Evolutionary conservation across 2,113 vertebrate genomes (phyloP), one percentile per base, ranked within the genome.

Genomic region (Xerus inauris): DNA sequence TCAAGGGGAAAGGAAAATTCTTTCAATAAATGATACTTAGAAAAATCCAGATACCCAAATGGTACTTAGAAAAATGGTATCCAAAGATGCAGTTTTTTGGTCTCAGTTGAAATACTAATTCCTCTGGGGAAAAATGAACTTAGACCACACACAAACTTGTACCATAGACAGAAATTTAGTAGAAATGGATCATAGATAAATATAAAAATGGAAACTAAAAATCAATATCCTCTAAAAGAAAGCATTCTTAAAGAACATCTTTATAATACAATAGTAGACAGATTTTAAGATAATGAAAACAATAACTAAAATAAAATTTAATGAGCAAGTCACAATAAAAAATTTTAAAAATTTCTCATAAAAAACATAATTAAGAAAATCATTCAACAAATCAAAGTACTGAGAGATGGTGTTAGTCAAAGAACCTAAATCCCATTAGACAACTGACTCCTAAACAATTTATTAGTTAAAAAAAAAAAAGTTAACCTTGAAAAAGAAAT

Each of bases 381-480:
- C 26, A 92, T 22, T 83, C 13, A 87, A 32, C 57, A 87, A 87
- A 22, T 26, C 22, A 79, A 89, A 94, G 91, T 26, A 47, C 8
- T 76, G 1, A 47, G 26, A 86, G 22, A 73, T 82, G 84, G 51
- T 72, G 71, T 64, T 62, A 93, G 28, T 28, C 35, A 72, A 89
- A 92, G 14, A 0, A 81, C 10, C 13, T 88, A 7, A 47, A 94
- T n/a, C 64, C 54, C 64, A 97, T 30, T 62, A 49, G 8, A 59
- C 40, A 91, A 95, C n/a, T 80, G 5, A 82, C 9, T 69, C 40
- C 32, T 91, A 96, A n/a, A n/a, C 0, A 62, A 45, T 47, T 90
- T 71, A 28, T 93, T 94, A 97, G 83, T 84, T 94, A 42, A 87
- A 96, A 64, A 88, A 90, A 92, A 69, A 69, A n/a, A 26, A 64